Conservation (phyloP, 64 coral and sea anemone genomes). For the Platygyra sinensis region DNA sequence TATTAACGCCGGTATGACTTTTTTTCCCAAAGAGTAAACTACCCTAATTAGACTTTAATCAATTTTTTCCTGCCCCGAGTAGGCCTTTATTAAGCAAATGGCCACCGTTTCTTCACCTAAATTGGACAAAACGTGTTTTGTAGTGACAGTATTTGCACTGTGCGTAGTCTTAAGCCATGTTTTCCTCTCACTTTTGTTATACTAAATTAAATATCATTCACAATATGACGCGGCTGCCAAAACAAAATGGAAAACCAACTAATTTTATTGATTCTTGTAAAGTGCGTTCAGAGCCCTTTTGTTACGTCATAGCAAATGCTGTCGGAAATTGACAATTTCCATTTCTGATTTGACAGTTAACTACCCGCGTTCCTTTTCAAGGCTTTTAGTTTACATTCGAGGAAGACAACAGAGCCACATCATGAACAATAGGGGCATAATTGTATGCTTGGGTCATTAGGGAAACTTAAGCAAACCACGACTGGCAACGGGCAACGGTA, state of each 20-base stretch:
- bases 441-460: neutral
- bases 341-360: slow-evolving; percentile 6
- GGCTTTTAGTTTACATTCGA: neutral
- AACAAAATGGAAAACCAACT: slow-evolving; percentile 2
- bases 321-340: slow-evolving; percentile 20
- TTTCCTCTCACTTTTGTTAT: neutral
- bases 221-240: slow-evolving; percentile 35
- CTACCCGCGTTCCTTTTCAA: neutral
- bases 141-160: slow-evolving; percentile 8
- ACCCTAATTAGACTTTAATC: slow-evolving; percentile 34
- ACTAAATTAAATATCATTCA: slow-evolving; percentile 16
- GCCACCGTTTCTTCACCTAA: neutral
- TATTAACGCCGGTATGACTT: neutral
- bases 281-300: neutral
- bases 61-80: slow-evolving; percentile 4
- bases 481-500: too few species aligned
- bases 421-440: neutral
- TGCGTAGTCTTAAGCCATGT: neutral
- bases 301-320: neutral
- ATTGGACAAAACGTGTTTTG: neutral
- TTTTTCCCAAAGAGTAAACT: neutral
- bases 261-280: slow-evolving; percentile 12
- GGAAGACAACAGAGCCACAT: neutral
- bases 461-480: too few species aligned
- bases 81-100: slow-evolving; percentile 14